phyloP scores from a whole-genome alignment of 1,140 invertebrate genomes.

The Drosophila pseudoobscura region DNA sequence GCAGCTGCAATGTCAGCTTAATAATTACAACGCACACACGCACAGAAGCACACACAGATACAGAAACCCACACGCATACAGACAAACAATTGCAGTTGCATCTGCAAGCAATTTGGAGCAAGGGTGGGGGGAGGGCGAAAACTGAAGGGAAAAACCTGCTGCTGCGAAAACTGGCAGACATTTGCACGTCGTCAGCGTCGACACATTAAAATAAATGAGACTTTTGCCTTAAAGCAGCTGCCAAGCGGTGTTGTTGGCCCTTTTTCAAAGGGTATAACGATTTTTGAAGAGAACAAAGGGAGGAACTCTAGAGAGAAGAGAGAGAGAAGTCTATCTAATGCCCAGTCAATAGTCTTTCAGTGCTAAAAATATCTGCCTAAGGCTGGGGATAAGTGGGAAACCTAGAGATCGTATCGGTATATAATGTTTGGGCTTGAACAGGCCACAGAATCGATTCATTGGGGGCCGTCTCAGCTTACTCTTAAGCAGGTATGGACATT shows the following conservation, averaged over 20 bases:
- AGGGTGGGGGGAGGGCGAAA: constrained; percentile 20
- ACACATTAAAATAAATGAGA: constrained; percentile 81
- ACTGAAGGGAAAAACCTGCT: constrained; percentile 53
- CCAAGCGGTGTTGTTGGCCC: constrained; percentile 4
- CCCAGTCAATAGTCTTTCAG: no score
- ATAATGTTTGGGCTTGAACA: no score
- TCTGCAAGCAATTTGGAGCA: constrained; percentile 62
- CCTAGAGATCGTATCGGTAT: no score
- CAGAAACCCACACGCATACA: neutral
- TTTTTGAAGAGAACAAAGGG: no score
- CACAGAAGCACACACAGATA: constrained; percentile 2
- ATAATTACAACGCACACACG: constrained; percentile 63
- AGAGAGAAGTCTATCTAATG: no score
- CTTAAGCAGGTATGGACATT: no score
- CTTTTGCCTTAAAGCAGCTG: constrained; percentile 70
- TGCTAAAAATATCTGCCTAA: no score
- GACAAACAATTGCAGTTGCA: constrained; percentile 43
- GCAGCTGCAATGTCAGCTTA: constrained; percentile 70
- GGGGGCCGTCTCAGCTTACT: no score
- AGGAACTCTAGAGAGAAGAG: no score
- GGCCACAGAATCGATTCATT: no score
- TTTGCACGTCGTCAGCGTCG: constrained; percentile 78
- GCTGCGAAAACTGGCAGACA: constrained; percentile 69
- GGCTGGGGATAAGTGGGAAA: no score
- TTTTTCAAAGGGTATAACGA: no score